Evolutionary conservation across 2,113 vertebrate species (phyloP).

Genomic region (Diadophis punctatus): DNA sequence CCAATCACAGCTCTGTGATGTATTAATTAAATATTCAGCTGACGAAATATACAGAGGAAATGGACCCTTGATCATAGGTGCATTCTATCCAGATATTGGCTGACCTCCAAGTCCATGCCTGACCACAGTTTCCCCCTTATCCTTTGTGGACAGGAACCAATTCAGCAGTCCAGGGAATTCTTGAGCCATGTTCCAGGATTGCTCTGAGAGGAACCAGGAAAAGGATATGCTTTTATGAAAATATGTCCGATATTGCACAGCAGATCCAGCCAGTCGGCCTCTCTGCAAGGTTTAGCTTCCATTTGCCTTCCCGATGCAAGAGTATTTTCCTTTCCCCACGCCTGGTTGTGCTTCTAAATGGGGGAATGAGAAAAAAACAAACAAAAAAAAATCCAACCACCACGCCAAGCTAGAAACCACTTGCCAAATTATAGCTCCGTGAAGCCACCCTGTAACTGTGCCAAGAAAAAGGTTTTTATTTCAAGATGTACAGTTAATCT

Average conservation of each 20-base stretch:
- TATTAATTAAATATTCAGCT: not conserved
- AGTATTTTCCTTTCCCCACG: not conserved
- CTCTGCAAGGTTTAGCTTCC: conserved; percentile 21
- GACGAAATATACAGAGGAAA: not conserved
- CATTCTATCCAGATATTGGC: accelerated
- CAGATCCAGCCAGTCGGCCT: not conserved
- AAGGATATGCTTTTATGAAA: conserved; percentile 43
- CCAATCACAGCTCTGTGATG: not conserved
- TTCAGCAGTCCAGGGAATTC: not conserved
- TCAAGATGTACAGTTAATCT: not conserved
- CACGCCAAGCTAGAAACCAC: not conserved
- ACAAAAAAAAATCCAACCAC: too few relatives aligned
- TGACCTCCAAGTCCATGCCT: not conserved
- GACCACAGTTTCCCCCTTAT: not conserved
- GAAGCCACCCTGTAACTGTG: accelerated
- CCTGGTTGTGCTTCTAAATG: not conserved
- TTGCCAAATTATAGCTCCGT: conserved; percentile 6
- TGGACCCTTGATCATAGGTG: accelerated
- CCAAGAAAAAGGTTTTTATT: not conserved
- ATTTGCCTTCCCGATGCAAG: conserved; percentile 24
- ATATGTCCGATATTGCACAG: not conserved
- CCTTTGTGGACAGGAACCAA: not conserved
- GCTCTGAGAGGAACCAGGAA: conserved; percentile 43
- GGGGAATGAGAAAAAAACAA: not conserved
- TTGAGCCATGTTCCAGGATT: not conserved